A percentile compares a stretch with the other conserved stretches of the same genome.
phyloP scores from a whole-genome alignment of 1,140 invertebrate genomes.

The Agrilus planipennis region DNA sequence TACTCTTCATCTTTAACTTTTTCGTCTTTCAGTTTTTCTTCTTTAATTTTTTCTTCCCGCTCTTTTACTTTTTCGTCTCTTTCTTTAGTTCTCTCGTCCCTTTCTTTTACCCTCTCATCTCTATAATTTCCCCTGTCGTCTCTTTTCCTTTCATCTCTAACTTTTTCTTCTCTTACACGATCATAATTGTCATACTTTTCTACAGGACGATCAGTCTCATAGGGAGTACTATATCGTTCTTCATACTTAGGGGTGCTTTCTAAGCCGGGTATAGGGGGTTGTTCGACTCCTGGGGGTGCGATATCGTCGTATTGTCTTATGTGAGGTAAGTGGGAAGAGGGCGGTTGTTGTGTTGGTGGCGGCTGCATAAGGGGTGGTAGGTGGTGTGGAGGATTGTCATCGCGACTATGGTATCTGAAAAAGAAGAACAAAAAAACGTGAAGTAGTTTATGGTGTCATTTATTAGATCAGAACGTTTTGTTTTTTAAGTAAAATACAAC shows the following conservation, averaged over 20 bases:
- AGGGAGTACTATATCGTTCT: constrained; percentile 8
- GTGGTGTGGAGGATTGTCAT: constrained; percentile 14
- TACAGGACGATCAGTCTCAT: constrained; percentile 6
- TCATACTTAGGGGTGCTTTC: constrained; percentile 19
- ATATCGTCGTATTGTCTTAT: constrained; percentile 26
- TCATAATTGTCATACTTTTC: constrained; percentile 11
- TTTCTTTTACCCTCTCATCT: constrained; percentile 6
- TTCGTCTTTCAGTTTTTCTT: constrained; percentile 15
- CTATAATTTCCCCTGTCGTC: constrained; percentile 2
- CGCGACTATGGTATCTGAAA: constrained; percentile 21
- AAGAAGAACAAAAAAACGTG: too few species aligned
- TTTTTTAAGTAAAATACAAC: too few species aligned
- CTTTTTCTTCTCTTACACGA: constrained; percentile 9
- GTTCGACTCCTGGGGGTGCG: constrained; percentile 29
- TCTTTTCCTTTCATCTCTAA: constrained; percentile 4
- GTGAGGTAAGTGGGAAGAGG: constrained; percentile 14
- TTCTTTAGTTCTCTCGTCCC: too few species aligned
- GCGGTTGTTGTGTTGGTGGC: constrained; percentile 9
- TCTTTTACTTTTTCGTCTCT: constrained; percentile 9
- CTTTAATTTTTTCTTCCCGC: constrained; percentile 9
- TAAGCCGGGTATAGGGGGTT: constrained; percentile 29
- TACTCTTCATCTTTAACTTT: too few species aligned
- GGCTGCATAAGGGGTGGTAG: constrained; percentile 8
- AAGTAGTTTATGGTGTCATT: too few species aligned
- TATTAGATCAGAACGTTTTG: too few species aligned